Base-by-base conservation (phyloP, 2,888 invertebrate genomes). In the Tupiocoris notatus region DNA sequence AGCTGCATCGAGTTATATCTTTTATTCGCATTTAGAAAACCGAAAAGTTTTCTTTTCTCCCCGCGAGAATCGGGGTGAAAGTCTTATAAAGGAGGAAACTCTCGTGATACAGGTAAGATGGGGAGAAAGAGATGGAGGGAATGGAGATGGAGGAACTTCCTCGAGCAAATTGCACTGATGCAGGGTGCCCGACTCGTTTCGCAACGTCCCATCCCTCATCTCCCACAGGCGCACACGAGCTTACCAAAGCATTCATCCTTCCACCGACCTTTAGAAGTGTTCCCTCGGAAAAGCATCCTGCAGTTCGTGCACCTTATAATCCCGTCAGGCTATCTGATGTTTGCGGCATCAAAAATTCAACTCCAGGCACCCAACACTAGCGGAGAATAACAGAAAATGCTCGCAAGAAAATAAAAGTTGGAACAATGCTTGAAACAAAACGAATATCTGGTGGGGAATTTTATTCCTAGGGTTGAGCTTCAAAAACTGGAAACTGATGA, bases 141-240 rank as follows among this genome's bases (percentile, higher is more conserved):
- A n/a, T 16, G 54, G 18, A 3, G 6, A 39, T 39, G 39, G 64
- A 24, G 23, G 1, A 39, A 70, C 70, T 70, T 70, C 70, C 70
- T 70, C 23, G 58, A 23, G 70, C 70, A 70, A 70, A 70, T 70
- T 70, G 70, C 70, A 22, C 24, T 70, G 70, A 70, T 59, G 70
- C 70, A 23, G 70, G 57, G 70, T 58, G 58, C 17, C 70, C 70
- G 2, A 59, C 22, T 25, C 70, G 25, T 22, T 59, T 59, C 70
- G 70, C 57, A 70, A 70, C 58, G 70, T 70, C 70, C 25, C 70
- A 70, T 70, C 59, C 70, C 59, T 70, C 70, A 70, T 70, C 59
- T 70, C 67, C 1, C 59, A 39, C 39, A 39, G 12, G 12, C 39
- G 39, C 39, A 7, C 39, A 39, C 39, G 39, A 39, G 12, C 22